Evolutionary conservation across 2,113 vertebrate species (phyloP).

Genomic region (Xiphophorus maculatus): DNA sequence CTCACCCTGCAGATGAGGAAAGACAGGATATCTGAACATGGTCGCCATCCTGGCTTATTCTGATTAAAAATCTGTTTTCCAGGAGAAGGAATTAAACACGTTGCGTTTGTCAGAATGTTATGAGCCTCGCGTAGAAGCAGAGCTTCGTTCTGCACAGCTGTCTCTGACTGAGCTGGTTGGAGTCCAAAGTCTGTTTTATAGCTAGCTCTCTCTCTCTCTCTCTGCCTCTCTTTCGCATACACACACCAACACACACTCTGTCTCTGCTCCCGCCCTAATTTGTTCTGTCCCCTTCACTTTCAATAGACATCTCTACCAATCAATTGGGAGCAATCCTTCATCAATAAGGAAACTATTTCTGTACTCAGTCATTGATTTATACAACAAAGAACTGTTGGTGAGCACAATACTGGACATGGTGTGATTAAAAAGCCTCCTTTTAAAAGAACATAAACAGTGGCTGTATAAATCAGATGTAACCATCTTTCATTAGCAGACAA

Average conservation of each 20-base stretch:
- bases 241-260: not conserved
- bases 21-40: constrained; percentile 76
- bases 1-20: constrained; percentile 81
- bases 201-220: not conserved
- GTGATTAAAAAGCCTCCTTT: not conserved
- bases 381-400: not conserved
- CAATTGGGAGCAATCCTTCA: not conserved
- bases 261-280: constrained; percentile 26
- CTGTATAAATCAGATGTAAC: not conserved
- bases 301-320: constrained; percentile 8
- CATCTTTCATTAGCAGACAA: not conserved
- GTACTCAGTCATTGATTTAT: not conserved
- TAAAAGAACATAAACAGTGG: not conserved
- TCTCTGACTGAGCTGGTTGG: constrained; percentile 56
- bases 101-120: constrained; percentile 11
- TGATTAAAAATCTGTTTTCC: constrained; percentile 1
- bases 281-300: constrained; percentile 20
- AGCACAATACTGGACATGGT: not conserved
- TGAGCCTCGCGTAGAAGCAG: constrained; percentile 23
- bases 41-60: constrained; percentile 69
- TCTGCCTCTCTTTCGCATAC: not conserved
- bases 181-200: constrained; percentile 68
- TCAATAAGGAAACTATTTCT: not conserved
- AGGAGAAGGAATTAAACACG: constrained; percentile 14
- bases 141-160: constrained; percentile 48